These are phyloP conservation scores for Pseudomyrmex flavicornis DNA, from an alignment of 1,140 invertebrate species.

Conservation along the genomic window DNA sequence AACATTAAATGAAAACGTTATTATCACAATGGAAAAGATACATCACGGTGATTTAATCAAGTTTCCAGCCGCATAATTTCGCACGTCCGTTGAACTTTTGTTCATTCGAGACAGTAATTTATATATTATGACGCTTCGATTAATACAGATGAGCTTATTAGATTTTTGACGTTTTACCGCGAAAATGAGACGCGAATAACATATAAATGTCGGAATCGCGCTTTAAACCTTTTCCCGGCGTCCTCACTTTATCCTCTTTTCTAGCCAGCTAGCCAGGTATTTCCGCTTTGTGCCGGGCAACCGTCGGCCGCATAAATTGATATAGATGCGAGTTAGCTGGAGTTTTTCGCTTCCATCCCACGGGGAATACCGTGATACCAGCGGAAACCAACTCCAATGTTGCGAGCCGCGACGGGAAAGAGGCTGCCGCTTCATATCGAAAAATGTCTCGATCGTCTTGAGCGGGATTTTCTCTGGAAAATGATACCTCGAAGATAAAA, in stretches of 20 bases:
- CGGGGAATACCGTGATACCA: conserved; percentile 67
- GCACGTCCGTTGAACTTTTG: conserved; percentile 21
- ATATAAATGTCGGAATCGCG: conserved; percentile 51
- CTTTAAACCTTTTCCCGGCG: conserved; percentile 50
- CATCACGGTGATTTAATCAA: conserved; percentile 16
- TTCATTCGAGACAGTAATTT: conserved; percentile 22
- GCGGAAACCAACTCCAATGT: conserved; percentile 59
- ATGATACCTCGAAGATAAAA: conserved; percentile 37
- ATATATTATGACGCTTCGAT: conserved; percentile 24
- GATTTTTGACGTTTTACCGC: conserved; percentile 24
- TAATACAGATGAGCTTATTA: conserved; percentile 41
- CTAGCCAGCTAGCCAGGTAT: conserved; percentile 65
- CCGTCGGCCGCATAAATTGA: conserved; percentile 82
- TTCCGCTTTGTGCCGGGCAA: conserved; percentile 72
- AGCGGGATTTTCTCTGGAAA: conserved; percentile 43
- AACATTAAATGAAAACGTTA: not conserved
- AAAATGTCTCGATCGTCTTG: conserved; percentile 60
- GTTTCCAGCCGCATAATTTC: conserved; percentile 11
- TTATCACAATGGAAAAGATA: conserved; percentile 16
- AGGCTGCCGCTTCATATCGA: conserved; percentile 38
- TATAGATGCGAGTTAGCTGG: conserved; percentile 84
- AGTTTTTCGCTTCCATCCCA: conserved; percentile 81
- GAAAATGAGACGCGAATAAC: conserved; percentile 49
- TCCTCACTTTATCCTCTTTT: conserved; percentile 66
- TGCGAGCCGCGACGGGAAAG: conserved; percentile 21